phyloP scores from a whole-genome alignment of 1,140 invertebrate species.

The Lethocerus indicus region DNA sequence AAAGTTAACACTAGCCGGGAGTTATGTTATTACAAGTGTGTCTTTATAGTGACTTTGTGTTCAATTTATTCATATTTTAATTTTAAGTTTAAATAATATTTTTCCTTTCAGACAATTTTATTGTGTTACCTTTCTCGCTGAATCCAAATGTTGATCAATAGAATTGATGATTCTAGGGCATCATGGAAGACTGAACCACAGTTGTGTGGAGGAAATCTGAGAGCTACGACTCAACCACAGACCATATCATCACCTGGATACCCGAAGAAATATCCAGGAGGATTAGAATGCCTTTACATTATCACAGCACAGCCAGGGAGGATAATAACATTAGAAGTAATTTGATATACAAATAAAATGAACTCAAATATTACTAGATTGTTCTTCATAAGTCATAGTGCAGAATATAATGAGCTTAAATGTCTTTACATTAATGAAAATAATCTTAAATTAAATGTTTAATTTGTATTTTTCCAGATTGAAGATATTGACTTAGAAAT shows the following conservation, averaged over 20 bases:
- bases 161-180: no score
- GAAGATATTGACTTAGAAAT: constrained; percentile 78
- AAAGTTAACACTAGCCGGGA: no score
- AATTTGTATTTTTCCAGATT: constrained; percentile 29
- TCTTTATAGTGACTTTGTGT: no score
- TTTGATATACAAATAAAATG: not conserved
- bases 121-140: no score
- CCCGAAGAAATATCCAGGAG: constrained; percentile 81
- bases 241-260: constrained; percentile 76
- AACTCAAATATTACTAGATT: not conserved
- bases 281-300: constrained; percentile 84
- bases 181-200: constrained; percentile 89
- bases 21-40: no score
- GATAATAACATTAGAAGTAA: constrained; percentile 68
- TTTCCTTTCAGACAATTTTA: no score
- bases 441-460: not conserved
- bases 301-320: constrained; percentile 74
- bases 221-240: constrained; percentile 67
- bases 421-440: not conserved
- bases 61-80: no score
- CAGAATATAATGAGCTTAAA: not conserved
- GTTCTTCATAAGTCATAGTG: not conserved
- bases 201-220: constrained; percentile 65
- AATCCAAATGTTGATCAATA: no score
- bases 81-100: no score